Conservation (phyloP, 2,797 vertebrate species). For the Sylvia borin region DNA sequence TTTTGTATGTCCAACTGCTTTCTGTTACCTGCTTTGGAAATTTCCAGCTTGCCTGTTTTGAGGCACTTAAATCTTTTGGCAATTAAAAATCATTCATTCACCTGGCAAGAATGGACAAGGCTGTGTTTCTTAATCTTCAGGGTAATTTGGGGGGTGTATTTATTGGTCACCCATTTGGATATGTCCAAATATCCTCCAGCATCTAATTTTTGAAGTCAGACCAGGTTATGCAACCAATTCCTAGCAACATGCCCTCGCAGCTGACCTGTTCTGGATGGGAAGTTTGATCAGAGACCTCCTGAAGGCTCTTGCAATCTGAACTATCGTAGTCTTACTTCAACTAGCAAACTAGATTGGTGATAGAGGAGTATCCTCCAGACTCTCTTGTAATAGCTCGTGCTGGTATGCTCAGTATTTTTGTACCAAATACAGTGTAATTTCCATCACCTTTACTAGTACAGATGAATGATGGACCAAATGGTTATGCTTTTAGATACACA, state of each 20-base stretch:
- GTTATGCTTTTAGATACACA: background rate
- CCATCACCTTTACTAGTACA: background rate
- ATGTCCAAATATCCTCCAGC: background rate
- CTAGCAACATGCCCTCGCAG: background rate
- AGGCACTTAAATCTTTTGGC: background rate
- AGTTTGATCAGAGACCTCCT: background rate
- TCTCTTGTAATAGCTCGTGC: accelerated
- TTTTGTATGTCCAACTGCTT: background rate
- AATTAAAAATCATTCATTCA: background rate
- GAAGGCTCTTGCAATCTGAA: background rate
- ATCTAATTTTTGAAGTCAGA: background rate
- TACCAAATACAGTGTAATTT: background rate
- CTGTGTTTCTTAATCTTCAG: background rate
- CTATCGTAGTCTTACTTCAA: background rate
- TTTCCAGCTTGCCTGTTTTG: background rate
- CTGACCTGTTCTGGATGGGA: background rate
- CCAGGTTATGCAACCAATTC: background rate
- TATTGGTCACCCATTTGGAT: background rate
- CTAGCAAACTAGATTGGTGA: background rate
- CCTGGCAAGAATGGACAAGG: background rate
- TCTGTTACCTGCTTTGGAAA: background rate
- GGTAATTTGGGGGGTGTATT: background rate
- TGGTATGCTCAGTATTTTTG: background rate
- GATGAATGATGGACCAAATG: background rate
- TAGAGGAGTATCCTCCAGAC: background rate